Conservation (phyloP, 2,113 vertebrate genomes). For the Hemibagrus wyckioides region DNA sequence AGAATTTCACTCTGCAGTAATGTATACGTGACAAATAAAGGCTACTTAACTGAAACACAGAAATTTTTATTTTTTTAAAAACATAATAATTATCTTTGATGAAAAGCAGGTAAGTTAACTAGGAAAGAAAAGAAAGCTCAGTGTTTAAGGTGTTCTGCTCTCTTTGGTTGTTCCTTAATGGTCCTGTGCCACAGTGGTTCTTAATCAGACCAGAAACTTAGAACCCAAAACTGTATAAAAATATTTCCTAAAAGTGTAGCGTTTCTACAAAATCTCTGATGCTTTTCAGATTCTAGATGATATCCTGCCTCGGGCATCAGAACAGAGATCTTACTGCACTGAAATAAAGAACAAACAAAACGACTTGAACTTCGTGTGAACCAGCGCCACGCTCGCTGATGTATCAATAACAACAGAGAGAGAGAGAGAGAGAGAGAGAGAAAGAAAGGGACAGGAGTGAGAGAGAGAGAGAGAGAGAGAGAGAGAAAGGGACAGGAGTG, state of each 20-base stretch:
- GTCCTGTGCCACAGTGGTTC: neutral
- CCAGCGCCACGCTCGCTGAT: no score
- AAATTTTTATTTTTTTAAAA: no score
- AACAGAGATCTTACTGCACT: neutral
- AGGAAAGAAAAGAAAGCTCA: neutral
- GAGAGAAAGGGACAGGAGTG: no score
- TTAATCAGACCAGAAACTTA: neutral
- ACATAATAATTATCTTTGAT: no score
- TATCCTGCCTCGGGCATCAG: neutral
- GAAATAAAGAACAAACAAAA: neutral
- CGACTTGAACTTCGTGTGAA: neutral
- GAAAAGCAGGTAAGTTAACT: neutral
- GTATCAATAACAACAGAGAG: neutral
- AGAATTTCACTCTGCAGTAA: no score
- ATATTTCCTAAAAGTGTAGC: neutral
- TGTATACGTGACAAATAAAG: no score
- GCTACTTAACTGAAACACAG: no score
- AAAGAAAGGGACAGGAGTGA: no score
- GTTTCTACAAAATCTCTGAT: neutral
- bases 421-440: no score
- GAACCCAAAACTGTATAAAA: neutral
- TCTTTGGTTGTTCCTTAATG: neutral
- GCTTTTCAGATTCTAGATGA: neutral
- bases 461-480: no score
- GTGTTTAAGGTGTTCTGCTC: neutral